Evolutionary conservation across 2,113 vertebrate species (phyloP), one percentile per base, ranked within the genome.

Genomic region (Apteryx owenii): DNA sequence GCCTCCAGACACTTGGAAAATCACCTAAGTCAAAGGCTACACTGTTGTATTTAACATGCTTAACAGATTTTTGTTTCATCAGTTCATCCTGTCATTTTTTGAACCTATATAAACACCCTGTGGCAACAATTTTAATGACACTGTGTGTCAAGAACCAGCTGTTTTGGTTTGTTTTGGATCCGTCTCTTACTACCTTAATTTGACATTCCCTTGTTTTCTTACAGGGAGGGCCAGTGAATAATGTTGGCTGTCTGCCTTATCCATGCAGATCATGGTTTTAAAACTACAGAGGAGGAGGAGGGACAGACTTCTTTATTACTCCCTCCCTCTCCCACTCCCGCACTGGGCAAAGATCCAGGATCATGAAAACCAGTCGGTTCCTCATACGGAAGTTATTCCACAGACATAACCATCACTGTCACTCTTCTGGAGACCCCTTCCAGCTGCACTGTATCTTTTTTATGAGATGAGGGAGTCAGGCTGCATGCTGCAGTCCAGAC

Each of bases 121-220:
- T 8, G 64, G 89, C 54, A 96, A 81, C 51, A 73, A 83, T n/a
- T 62, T 77, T 95, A 88, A 77, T 40, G 90, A 88, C 73, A 91
- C 3, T 36, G 33, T 77, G 62, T 91, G 89, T 88, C 71, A 85
- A 85, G 91, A 91, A 87, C 84, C 87, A 91, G 93, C 84, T 93
- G 75, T 88, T 83, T 91, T 29, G 17, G 93, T 96, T 96, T 96
- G 75, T 85, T 90, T 96, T 95, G 90, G 96, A 95, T 53, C 23
- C 73, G 76, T 53, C 58, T n/a, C 62, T 90, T 91, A 90, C 31
- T 85, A 94, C 95, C 71, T 94, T 91, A 77, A 77, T 73, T 85
- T 54, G 88, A 96, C 96, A 85, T 93, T 96, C 96, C 95, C 95
- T 96, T 96, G 93, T 96, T 97, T 97, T 94, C 76, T 95, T 95